These are phyloP conservation scores for Arion vulgaris DNA, from an alignment of 1,140 invertebrate species.

Conservation along the genomic window DNA sequence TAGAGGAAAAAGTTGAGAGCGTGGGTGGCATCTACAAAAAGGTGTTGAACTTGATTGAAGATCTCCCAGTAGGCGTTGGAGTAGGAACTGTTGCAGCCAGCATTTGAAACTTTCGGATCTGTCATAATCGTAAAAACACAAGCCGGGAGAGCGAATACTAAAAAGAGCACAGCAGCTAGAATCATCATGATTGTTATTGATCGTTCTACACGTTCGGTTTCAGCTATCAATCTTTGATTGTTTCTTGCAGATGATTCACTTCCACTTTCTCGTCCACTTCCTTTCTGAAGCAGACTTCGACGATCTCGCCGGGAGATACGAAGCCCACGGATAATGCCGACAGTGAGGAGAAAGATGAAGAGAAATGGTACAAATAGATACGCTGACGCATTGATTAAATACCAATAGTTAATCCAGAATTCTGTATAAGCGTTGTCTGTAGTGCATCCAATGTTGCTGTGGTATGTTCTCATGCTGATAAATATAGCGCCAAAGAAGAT, in stretches of 20 bases:
- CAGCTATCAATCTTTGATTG: slow-evolving; percentile 38
- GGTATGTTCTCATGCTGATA: slow-evolving; percentile 39
- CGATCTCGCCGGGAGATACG: slow-evolving; percentile 42
- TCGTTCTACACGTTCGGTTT: slow-evolving; percentile 48
- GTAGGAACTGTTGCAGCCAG: neutral
- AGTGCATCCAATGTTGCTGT: slow-evolving; percentile 32
- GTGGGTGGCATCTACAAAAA: slow-evolving; percentile 57
- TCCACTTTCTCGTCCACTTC: neutral
- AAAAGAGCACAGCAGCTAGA: slow-evolving; percentile 51
- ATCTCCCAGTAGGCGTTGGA: neutral
- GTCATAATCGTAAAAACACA: slow-evolving; percentile 53
- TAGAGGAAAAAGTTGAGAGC: slow-evolving; percentile 63
- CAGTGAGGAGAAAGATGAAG: slow-evolving; percentile 50
- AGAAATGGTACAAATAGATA: slow-evolving; percentile 55
- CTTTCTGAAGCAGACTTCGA: slow-evolving; percentile 21
- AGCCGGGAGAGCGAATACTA: slow-evolving; percentile 54
- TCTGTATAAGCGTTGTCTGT: slow-evolving; percentile 29
- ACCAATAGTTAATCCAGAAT: slow-evolving; percentile 48
- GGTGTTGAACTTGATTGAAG: slow-evolving; percentile 47
- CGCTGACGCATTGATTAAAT: slow-evolving; percentile 54
- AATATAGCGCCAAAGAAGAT: slow-evolving; percentile 49
- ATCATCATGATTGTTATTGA: slow-evolving; percentile 60
- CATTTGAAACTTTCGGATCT: neutral
- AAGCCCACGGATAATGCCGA: slow-evolving; percentile 54
- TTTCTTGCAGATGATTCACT: slow-evolving; percentile 25